These are phyloP conservation scores for Xiphophorus couchianus DNA, from an alignment of 2,113 vertebrate genomes.

Conservation along the genomic window DNA sequence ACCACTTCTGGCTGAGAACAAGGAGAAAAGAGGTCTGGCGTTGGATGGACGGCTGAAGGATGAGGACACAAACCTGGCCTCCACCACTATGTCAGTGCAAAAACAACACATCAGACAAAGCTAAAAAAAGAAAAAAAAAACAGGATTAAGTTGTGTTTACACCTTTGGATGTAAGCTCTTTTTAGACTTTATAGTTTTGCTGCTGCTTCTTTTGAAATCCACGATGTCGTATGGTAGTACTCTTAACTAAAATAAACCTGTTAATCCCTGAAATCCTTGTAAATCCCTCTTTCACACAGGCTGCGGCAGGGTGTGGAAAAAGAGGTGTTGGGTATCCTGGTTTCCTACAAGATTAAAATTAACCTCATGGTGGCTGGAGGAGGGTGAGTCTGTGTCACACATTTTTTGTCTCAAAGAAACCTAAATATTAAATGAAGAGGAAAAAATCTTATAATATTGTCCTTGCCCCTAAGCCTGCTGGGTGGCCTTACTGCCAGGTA, in stretches of 20 bases:
- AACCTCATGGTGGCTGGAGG: slow-evolving; percentile 87
- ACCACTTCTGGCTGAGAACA: slow-evolving; percentile 81
- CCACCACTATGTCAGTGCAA: slow-evolving; percentile 85
- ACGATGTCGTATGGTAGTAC: background rate
- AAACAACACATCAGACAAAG: background rate
- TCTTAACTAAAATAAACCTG: slow-evolving; percentile 18
- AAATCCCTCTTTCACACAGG: slow-evolving; percentile 60
- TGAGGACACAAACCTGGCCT: slow-evolving; percentile 93
- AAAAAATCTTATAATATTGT: background rate
- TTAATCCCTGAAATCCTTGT: slow-evolving; percentile 35
- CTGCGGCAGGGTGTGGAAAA: slow-evolving; percentile 81
- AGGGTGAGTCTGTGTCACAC: slow-evolving; percentile 69
- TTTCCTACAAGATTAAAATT: slow-evolving; percentile 91
- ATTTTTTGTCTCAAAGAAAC: background rate
- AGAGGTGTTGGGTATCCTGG: slow-evolving; percentile 87
- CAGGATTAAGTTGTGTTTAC: background rate
- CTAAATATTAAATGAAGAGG: background rate
- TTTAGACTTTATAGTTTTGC: background rate
- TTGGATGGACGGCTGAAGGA: slow-evolving; percentile 92
- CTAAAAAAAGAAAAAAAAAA: background rate
- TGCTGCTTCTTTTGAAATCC: background rate
- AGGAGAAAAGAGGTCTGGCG: slow-evolving; percentile 86
- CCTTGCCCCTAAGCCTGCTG: slow-evolving; percentile 78
- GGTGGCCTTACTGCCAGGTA: slow-evolving; percentile 89
- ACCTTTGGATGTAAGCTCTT: background rate